These are phyloP conservation scores for Morelia viridis DNA, from an alignment of 2,797 vertebrate genomes.

Conservation along the genomic window DNA sequence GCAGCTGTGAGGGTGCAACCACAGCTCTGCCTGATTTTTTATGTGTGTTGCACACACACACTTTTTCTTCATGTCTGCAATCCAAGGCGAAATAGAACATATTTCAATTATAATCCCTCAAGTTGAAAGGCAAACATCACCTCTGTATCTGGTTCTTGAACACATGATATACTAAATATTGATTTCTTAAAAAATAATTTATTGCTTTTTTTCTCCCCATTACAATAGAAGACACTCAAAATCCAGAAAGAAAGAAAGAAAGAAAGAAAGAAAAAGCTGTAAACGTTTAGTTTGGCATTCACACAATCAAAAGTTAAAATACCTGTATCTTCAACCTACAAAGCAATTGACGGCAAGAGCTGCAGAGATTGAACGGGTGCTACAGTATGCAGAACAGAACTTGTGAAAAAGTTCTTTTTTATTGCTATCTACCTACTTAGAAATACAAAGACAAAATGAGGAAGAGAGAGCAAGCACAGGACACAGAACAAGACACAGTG, in stretches of 20 bases:
- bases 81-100: conserved; percentile 72
- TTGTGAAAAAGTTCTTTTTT: conserved; percentile 84
- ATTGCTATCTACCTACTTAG: conserved; percentile 95
- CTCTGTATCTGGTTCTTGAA: conserved; percentile 90
- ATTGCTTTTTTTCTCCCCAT: conserved; percentile 94
- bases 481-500: conserved; percentile 76
- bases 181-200: conserved; percentile 99
- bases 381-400: conserved; percentile 83
- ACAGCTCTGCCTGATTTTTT: too few species aligned
- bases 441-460: conserved; percentile 75
- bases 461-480: conserved; percentile 74
- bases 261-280: conserved; percentile 78
- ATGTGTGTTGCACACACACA: conserved; percentile 47
- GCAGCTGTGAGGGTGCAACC: too few species aligned
- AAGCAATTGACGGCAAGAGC: conserved; percentile 79
- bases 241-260: conserved; percentile 82
- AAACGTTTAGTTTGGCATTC: conserved; percentile 99
- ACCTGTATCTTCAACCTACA: conserved; percentile 83
- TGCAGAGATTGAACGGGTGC: conserved; percentile 84
- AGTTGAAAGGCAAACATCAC: conserved; percentile 87
- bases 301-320: conserved; percentile 89
- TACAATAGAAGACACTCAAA: conserved; percentile 97
- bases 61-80: conserved; percentile 72
- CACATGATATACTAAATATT: conserved; percentile 95
- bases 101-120: conserved; percentile 76